Evolutionary conservation across 2,113 vertebrate genomes (phyloP).

Genomic region (Hepsetus odoe): DNA sequence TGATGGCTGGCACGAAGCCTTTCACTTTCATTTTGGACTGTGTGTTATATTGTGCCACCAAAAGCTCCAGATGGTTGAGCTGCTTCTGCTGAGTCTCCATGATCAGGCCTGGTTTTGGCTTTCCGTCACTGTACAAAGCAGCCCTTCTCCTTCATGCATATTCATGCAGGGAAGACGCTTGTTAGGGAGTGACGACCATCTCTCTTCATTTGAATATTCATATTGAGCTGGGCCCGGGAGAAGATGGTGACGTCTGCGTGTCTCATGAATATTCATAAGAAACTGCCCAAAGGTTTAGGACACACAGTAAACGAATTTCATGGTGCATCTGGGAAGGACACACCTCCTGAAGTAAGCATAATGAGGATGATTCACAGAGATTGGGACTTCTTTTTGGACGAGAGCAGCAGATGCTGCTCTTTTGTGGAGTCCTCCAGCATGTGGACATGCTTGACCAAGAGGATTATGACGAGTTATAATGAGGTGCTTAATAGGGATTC

Average conservation of each 20-base stretch:
- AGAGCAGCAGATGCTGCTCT: slow-evolving; percentile 50
- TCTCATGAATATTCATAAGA: slow-evolving; percentile 53
- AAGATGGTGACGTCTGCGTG: slow-evolving; percentile 49
- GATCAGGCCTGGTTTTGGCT: background rate
- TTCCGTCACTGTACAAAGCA: slow-evolving; percentile 44
- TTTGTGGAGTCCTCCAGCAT: slow-evolving; percentile 43
- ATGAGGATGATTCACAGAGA: slow-evolving; percentile 46
- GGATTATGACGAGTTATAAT: slow-evolving; percentile 56
- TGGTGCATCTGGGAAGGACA: slow-evolving; percentile 53
- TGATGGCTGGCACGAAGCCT: background rate
- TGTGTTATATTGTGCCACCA: slow-evolving; percentile 31
- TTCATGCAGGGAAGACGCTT: slow-evolving; percentile 48
- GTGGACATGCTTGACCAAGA: slow-evolving; percentile 40
- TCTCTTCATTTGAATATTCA: slow-evolving; percentile 57
- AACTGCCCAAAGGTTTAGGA: slow-evolving; percentile 57
- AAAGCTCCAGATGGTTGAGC: slow-evolving; percentile 52
- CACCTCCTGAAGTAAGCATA: slow-evolving; percentile 51
- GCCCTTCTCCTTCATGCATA: slow-evolving; percentile 50
- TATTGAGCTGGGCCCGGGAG: slow-evolving; percentile 36
- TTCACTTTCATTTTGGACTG: slow-evolving; percentile 7
- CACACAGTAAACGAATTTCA: slow-evolving; percentile 54
- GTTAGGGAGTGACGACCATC: slow-evolving; percentile 49
- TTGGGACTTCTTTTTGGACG: slow-evolving; percentile 30
- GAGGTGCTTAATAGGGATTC: slow-evolving; percentile 54
- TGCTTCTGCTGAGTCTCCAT: slow-evolving; percentile 34